Evolutionary conservation across 2,113 vertebrate genomes (phyloP), one percentile per base, ranked within the genome.

Genomic region (Gnathonemus longibarbis): DNA sequence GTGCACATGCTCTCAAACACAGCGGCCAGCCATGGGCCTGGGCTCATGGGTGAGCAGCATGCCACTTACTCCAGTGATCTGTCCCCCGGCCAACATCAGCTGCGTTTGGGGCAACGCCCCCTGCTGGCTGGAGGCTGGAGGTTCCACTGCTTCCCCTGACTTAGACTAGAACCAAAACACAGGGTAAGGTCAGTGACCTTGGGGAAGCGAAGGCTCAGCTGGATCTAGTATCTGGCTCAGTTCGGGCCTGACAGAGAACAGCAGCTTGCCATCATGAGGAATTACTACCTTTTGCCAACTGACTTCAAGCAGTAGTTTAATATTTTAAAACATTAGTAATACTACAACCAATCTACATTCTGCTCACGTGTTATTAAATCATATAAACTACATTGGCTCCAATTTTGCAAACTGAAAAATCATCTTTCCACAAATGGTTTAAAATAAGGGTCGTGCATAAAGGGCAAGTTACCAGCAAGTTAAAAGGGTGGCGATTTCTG

Each of bases 81-180:
- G 98, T 95, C 98, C 98, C 95, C 98, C 97, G 88, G 97, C 97
- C 96, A 99, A 96, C 98, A 98, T 98, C 90, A 99, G 97, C 96
- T 98, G 98, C 90, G 98, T 97, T 95, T 98, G 98, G 94, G 97
- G 97, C 94, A 98, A 96, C 93, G 96, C 96, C 58, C 96, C 96
- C 96, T 98, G 97, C 97, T 98, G 97, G 96, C 95, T 96, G 94
- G 97, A 97, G 95, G 96, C 97, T 94, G 96, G 95, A 91, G 96
- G 95, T 93, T 98, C 97, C 94, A 96, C 96, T 56, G 97, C 96
- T 95, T 98, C 97, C 96, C 98, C 98, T 95, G 95, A 96, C 94
- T 99, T 98, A 95, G 96, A 97, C 97, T 98, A 96, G 93, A 94
- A 93, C 94, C 93, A 92, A 93, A 96, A 95, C 91, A 95, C 90